Percentiles rank a stretch among this genome's conserved stretches.
phyloP scores from a whole-genome alignment of 2,797 vertebrate species.

The Momotus momota region DNA sequence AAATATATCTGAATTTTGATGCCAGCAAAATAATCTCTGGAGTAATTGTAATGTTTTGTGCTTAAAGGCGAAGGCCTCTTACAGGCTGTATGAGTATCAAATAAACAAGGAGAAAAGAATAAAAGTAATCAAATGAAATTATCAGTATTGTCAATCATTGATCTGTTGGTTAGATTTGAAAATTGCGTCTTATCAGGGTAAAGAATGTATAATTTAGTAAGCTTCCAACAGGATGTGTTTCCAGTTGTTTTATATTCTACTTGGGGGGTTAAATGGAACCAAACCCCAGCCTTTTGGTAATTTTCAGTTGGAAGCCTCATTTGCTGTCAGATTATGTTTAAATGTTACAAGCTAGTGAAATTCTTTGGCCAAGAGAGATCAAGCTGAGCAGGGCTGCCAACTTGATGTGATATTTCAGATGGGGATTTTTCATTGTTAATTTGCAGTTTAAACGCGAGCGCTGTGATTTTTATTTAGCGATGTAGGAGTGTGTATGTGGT shows the following conservation, averaged over 20 bases:
- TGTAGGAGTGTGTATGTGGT: neutral
- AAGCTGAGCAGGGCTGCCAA: neutral
- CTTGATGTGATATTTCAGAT: neutral
- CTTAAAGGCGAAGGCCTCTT: neutral
- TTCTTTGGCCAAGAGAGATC: neutral
- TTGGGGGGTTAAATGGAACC: neutral
- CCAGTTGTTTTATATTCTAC: neutral
- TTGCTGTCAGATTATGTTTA: constrained; percentile 1
- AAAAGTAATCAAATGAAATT: neutral
- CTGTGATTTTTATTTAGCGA: neutral
- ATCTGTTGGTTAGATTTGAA: neutral
- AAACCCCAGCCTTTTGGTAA: neutral
- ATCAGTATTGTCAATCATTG: neutral
- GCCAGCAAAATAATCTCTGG: neutral
- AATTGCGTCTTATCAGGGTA: neutral
- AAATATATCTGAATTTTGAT: neutral
- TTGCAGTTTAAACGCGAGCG: neutral
- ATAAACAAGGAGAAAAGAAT: neutral
- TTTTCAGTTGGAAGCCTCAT: neutral
- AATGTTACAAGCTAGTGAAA: neutral
- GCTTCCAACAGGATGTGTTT: neutral
- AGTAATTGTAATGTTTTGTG: neutral
- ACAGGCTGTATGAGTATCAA: fast-evolving
- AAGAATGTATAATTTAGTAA: neutral
- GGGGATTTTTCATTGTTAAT: neutral